Evolutionary conservation across 23 tunicate species (phyloP).

Genomic region (Styela clava): DNA sequence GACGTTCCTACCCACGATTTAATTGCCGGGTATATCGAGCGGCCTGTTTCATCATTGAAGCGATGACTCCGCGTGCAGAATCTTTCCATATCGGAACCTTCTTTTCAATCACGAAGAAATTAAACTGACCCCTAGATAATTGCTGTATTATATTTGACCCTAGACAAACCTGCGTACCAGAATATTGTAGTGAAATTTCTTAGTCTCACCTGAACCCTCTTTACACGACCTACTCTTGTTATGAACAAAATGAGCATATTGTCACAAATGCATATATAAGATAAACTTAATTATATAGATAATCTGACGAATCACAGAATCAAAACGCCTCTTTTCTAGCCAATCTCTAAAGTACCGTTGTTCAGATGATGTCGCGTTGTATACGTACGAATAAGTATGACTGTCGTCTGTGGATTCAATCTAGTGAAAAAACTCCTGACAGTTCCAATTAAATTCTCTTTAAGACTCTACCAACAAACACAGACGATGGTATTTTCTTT

Average conservation of each 20-base stretch:
- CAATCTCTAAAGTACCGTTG: too few relatives aligned
- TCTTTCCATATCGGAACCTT: background rate
- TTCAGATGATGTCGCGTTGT: too few relatives aligned
- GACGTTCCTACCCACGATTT: background rate
- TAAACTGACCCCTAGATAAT: background rate
- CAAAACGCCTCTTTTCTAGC: too few relatives aligned
- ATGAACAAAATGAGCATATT: too few relatives aligned
- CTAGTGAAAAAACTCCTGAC: background rate
- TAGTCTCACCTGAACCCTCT: too few relatives aligned
- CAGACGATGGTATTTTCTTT: background rate
- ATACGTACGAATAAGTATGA: too few relatives aligned
- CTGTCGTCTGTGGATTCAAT: background rate
- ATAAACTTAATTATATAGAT: too few relatives aligned
- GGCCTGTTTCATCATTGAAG: background rate
- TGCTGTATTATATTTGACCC: background rate
- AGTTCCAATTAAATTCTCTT: background rate
- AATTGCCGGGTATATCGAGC: background rate
- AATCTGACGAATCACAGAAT: too few relatives aligned
- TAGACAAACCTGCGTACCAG: background rate
- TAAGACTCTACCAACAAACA: background rate
- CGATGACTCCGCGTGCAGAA: background rate
- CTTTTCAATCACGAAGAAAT: background rate
- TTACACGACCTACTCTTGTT: too few relatives aligned
- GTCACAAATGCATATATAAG: too few relatives aligned
- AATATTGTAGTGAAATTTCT: too few relatives aligned